A percentile compares a stretch with the other conserved stretches of the same genome.
Evolutionary conservation across 2,888 invertebrate genomes (phyloP).

Genomic region (Sinhomidia bicolor): DNA sequence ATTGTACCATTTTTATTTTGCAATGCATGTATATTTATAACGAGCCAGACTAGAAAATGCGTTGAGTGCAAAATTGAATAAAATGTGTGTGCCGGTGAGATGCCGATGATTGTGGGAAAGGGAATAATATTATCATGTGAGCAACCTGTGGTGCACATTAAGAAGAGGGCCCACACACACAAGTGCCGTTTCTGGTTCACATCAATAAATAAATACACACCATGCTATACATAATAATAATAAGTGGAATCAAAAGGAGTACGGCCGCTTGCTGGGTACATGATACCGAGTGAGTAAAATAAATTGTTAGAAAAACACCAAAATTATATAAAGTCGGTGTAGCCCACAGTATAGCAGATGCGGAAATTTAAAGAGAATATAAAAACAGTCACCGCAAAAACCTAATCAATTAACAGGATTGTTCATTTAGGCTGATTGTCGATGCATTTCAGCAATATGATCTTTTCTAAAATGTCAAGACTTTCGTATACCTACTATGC

Average conservation of each 20-base stretch:
- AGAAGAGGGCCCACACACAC: slow-evolving; percentile 27
- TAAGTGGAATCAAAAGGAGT: background rate
- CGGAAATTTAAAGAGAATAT: background rate
- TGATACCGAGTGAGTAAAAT: background rate
- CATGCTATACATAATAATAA: too few species aligned
- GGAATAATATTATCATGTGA: background rate
- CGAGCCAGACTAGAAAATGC: too few species aligned
- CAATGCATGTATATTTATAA: too few species aligned
- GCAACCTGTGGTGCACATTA: background rate
- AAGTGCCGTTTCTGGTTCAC: background rate
- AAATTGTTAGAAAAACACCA: background rate
- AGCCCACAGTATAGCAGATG: background rate
- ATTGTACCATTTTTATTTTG: slow-evolving; percentile 10
- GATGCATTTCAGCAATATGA: too few species aligned
- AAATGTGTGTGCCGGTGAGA: background rate
- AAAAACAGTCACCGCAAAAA: too few species aligned
- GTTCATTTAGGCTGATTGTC: too few species aligned
- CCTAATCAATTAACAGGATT: too few species aligned
- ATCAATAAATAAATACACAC: background rate
- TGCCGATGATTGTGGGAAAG: background rate
- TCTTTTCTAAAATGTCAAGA: too few species aligned
- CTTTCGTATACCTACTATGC: too few species aligned
- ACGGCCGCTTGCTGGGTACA: background rate
- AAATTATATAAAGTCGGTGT: too few species aligned
- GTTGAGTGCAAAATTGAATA: background rate